Percentiles rank a stretch among this genome's conserved stretches.
Conservation (phyloP, 2,888 invertebrate genomes). For the Oeneis ivallda region DNA sequence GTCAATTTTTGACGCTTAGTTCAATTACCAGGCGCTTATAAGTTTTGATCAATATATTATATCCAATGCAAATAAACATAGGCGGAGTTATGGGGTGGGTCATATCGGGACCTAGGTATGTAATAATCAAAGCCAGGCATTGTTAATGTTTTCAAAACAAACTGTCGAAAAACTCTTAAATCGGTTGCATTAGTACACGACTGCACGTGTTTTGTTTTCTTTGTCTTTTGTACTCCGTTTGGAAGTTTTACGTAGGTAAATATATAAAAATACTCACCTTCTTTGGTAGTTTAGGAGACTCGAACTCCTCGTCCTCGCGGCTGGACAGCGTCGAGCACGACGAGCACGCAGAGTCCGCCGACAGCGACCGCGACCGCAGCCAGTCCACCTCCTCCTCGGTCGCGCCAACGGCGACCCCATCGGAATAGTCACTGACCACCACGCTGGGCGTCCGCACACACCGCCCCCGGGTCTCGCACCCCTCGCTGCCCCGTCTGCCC, state of each 20-base stretch:
- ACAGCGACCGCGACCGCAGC: slow-evolving; percentile 75
- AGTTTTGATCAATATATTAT: too few relatives aligned
- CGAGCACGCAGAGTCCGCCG: slow-evolving; percentile 88
- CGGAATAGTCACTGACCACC: slow-evolving; percentile 93
- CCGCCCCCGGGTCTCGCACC: slow-evolving; percentile 71
- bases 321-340: slow-evolving; percentile 88
- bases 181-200: background rate
- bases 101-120: background rate
- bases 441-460: slow-evolving; percentile 92
- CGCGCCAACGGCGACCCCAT: slow-evolving; percentile 80
- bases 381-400: slow-evolving; percentile 74
- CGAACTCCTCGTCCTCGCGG: slow-evolving; percentile 85
- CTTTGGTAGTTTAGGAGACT: slow-evolving; percentile 71
- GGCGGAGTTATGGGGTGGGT: background rate
- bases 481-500: slow-evolving; percentile 77
- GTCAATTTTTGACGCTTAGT: too few relatives aligned
- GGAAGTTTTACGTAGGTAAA: too few relatives aligned
- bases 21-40: too few relatives aligned
- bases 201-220: background rate
- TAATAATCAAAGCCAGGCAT: too few relatives aligned
- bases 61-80: too few relatives aligned
- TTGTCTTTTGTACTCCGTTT: background rate
- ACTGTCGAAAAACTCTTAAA: background rate
- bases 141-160: background rate
- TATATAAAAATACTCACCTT: slow-evolving; percentile 64